Conservation (phyloP, 2,797 vertebrate species). For the Poeciliopsis gracilis region DNA sequence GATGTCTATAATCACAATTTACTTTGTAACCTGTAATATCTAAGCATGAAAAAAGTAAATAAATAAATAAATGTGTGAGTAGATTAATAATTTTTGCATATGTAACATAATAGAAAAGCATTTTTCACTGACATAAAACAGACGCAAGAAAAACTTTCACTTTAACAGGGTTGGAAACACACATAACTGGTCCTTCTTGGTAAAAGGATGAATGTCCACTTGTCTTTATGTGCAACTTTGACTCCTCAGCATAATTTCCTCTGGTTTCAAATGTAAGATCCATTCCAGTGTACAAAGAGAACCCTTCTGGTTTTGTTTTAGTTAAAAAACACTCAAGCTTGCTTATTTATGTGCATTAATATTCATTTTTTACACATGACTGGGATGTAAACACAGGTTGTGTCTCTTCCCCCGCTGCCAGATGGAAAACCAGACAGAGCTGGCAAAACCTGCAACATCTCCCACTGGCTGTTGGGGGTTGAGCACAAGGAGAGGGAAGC, state of each 20-base stretch:
- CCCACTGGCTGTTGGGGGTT: conserved; percentile 60
- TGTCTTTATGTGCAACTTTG: neutral
- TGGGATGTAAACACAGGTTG: conserved; percentile 54
- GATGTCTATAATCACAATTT: neutral
- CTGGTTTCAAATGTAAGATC: neutral
- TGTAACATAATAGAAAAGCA: neutral
- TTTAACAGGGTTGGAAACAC: neutral
- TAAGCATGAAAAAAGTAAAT: neutral
- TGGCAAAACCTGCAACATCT: conserved; percentile 69
- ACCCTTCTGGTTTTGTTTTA: neutral
- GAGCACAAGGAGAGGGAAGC: conserved; percentile 38
- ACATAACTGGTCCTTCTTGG: neutral
- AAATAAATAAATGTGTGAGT: neutral
- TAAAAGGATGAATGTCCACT: neutral
- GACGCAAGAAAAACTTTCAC: neutral
- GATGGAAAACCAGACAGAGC: conserved; percentile 67
- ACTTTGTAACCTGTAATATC: neutral
- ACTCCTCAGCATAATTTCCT: neutral
- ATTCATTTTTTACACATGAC: conserved; percentile 18
- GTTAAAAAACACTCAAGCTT: neutral
- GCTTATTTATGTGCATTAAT: neutral
- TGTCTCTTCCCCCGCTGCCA: conserved; percentile 43
- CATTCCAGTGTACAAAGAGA: neutral
- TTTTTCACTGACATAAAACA: neutral
- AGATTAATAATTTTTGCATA: neutral